Evolutionary conservation across 2,797 vertebrate species (phyloP).

Genomic region (Sus cebifrons): DNA sequence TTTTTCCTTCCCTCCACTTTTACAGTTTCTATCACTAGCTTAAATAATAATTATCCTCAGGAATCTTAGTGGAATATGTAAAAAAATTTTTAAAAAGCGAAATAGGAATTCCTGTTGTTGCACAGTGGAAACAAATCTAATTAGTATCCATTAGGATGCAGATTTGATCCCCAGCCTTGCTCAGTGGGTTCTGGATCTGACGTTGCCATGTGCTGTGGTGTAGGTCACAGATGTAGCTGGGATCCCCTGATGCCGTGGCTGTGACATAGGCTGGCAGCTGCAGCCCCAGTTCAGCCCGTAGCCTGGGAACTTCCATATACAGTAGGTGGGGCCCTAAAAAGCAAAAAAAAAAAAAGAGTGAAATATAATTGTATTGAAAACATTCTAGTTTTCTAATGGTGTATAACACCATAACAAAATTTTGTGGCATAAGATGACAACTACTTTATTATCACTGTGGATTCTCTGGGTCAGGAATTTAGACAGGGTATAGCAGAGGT

Average conservation of each 20-base stretch:
- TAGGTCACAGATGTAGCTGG: too few relatives aligned
- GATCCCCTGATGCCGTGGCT: too few relatives aligned
- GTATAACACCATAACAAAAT: not conserved
- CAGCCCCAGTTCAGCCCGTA: too few relatives aligned
- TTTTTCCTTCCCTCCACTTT: not conserved
- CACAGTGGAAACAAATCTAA: too few relatives aligned
- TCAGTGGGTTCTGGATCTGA: too few relatives aligned
- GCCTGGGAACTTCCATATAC: too few relatives aligned
- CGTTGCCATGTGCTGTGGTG: too few relatives aligned
- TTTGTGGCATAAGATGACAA: not conserved
- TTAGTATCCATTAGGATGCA: too few relatives aligned
- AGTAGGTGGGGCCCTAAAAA: too few relatives aligned
- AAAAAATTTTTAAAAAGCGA: too few relatives aligned
- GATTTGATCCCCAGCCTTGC: too few relatives aligned
- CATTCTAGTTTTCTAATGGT: not conserved
- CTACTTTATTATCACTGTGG: not conserved
- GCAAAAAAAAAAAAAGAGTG: not conserved
- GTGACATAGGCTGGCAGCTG: too few relatives aligned
- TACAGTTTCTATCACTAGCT: not conserved
- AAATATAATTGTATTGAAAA: constrained; percentile 6
- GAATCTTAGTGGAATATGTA: not conserved
- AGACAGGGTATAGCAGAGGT: not conserved
- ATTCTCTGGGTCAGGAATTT: not conserved
- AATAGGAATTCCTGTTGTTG: not conserved
- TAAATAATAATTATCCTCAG: not conserved